Evolutionary conservation across 2,888 invertebrate species (phyloP).

Genomic region (Nycteola revayana): DNA sequence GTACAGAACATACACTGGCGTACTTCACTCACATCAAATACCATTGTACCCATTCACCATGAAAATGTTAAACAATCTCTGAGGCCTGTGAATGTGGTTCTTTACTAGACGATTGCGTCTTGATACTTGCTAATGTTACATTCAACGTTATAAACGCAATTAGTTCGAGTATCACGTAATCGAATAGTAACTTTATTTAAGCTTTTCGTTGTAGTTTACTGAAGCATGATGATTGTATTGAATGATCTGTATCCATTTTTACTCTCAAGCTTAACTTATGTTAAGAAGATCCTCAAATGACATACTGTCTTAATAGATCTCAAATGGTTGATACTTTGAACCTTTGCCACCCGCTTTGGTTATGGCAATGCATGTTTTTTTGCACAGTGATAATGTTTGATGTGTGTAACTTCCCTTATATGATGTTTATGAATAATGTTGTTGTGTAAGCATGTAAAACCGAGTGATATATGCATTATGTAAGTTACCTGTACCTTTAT

Average conservation of each 20-base stretch:
- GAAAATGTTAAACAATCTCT: constrained; percentile 49
- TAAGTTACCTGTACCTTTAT: constrained; percentile 10
- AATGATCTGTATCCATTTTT: constrained; percentile 23
- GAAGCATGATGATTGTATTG: constrained; percentile 54
- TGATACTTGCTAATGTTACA: constrained; percentile 23
- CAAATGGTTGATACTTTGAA: constrained; percentile 10
- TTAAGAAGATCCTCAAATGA: not conserved
- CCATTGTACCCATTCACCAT: constrained; percentile 72
- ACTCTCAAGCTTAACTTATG: not conserved
- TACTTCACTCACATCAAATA: constrained; percentile 77
- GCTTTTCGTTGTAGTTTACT: constrained; percentile 59
- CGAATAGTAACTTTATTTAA: constrained; percentile 53
- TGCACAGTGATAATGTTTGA: constrained; percentile 34
- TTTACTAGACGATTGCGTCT: constrained; percentile 59
- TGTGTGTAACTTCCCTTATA: constrained; percentile 22
- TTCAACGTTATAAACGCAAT: constrained; percentile 3
- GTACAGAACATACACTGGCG: constrained; percentile 74
- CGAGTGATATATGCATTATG: constrained; percentile 32
- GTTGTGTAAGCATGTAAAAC: constrained; percentile 34
- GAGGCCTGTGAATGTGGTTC: constrained; percentile 73
- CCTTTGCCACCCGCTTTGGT: constrained; percentile 53
- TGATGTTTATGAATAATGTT: constrained; percentile 30
- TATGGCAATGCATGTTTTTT: constrained; percentile 63
- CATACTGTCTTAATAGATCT: not conserved
- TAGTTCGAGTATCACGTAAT: constrained; percentile 42